Conservation (phyloP, 2,113 vertebrate genomes). For the Ceyx cyanopectus region DNA sequence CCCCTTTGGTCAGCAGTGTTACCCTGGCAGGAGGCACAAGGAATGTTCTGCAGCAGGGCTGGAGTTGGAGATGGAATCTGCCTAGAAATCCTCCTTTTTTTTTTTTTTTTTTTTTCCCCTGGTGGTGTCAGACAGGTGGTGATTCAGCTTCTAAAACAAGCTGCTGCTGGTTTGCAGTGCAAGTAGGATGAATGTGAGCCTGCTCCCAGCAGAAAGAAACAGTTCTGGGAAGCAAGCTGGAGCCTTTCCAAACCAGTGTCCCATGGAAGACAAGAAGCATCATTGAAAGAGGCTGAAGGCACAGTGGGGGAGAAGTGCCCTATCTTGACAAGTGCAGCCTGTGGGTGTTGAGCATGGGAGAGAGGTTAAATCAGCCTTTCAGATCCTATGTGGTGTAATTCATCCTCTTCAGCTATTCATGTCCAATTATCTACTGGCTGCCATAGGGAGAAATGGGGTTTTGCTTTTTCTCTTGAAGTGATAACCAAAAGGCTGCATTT, state of each 20-base stretch:
- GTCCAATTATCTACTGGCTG: slow-evolving; percentile 46
- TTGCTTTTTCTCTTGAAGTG: neutral
- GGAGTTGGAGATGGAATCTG: neutral
- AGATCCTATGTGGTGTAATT: slow-evolving; percentile 26
- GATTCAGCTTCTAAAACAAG: slow-evolving; percentile 69
- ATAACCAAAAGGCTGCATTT: slow-evolving; percentile 34
- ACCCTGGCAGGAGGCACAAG: neutral
- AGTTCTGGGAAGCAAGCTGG: slow-evolving; percentile 71
- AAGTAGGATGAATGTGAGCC: slow-evolving; percentile 37
- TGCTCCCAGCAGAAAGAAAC: slow-evolving; percentile 58
- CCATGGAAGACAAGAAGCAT: slow-evolving; percentile 61
- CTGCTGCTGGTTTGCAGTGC: slow-evolving; percentile 48
- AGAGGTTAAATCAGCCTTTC: slow-evolving; percentile 61
- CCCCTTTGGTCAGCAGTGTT: neutral
- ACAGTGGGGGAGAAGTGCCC: slow-evolving; percentile 22
- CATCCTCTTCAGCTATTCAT: slow-evolving; percentile 52
- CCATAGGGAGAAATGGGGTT: neutral
- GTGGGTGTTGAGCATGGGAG: slow-evolving; percentile 53
- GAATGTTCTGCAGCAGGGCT: neutral
- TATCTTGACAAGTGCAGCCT: slow-evolving; percentile 57
- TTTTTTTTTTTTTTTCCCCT: neutral
- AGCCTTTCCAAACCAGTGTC: slow-evolving; percentile 59
- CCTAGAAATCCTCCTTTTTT: neutral
- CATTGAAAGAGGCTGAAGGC: slow-evolving; percentile 63
- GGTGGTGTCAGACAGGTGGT: slow-evolving; percentile 50